Conservation (phyloP, 2,888 invertebrate genomes). For the Caradrina kadenii region DNA sequence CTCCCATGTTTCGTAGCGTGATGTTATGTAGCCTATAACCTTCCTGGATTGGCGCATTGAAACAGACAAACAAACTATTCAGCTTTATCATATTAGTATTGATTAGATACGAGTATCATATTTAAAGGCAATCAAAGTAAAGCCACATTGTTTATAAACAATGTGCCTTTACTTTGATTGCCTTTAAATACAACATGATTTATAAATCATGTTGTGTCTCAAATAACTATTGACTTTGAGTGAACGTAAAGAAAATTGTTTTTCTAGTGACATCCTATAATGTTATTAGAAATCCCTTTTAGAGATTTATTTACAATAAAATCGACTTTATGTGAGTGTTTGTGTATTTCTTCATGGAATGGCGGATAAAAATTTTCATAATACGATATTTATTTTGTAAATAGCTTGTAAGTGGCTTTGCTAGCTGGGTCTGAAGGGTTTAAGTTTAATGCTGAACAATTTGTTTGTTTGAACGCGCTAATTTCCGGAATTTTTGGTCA, state of each 20-base stretch:
- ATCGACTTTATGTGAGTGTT: slow-evolving; percentile 53
- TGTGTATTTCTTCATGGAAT: slow-evolving; percentile 30
- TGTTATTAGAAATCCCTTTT: slow-evolving; percentile 43
- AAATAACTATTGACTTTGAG: slow-evolving; percentile 25
- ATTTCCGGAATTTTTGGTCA: no score
- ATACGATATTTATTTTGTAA: slow-evolving; percentile 25
- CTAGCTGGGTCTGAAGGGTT: no score
- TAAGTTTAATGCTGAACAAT: no score
- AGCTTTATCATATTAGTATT: no score
- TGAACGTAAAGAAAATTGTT: slow-evolving; percentile 37
- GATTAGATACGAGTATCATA: no score
- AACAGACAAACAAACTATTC: no score
- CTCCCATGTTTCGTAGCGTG: no score
- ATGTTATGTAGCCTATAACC: no score
- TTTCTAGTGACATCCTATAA: slow-evolving; percentile 37
- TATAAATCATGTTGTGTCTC: not conserved
- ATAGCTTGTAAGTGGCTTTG: slow-evolving; percentile 18
- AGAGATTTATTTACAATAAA: slow-evolving; percentile 56
- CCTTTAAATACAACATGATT: no score
- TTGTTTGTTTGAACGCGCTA: no score
- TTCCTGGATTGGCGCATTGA: no score
- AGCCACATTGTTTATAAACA: not conserved
- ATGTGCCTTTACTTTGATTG: no score
- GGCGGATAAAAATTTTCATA: slow-evolving; percentile 30
- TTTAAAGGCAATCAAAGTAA: not conserved